Evolutionary conservation across 2,113 vertebrate genomes (phyloP), one percentile per base, ranked within the genome.

Genomic region (Murina feae): DNA sequence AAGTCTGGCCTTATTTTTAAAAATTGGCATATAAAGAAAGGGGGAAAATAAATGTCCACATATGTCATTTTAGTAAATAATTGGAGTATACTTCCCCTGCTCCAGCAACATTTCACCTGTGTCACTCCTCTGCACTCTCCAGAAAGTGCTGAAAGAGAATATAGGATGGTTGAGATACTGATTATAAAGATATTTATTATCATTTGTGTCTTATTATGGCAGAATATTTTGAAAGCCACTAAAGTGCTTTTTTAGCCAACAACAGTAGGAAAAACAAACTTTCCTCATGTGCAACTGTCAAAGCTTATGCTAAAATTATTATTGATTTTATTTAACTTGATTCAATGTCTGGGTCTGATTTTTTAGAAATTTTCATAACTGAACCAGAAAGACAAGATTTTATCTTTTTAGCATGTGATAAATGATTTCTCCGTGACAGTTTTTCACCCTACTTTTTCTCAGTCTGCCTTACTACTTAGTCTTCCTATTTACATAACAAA

Each of bases 181-280:
- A 75, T 92, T 68, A 83, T 55, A 79, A 96, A 93, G 84, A 89
- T 86, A 85, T 69, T 89, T 84, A 71, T 91, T 87, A 94, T 96
- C 53, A 83, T 91, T 94, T 92, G 49, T 92, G 69, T 81, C 60
- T 96, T 80, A 60, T 93, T 97, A 90, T 65, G 92, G 76, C 78
- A 95, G 55, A 92, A 37, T 53, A 81, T 94, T 97, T 93, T 96
- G 55, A 95, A 97, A 92, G 72, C 35, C n/a, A 91, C 88, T 93
- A 83, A 80, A 75, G 74, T 42, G 16, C 4, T 79, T 85, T 49
- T 89, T 81, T 92, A 92, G 89, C 82, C 87, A 96, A 86, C 72
- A 97, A 86, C 95, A 96, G 96, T 95, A 97, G 95, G 90, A 93
- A 86, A 95, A 96, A 94, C 86, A 96, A 79, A 93, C 39, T 96